Percentiles rank a stretch among this genome's conserved stretches.
phyloP scores from a whole-genome alignment of 2,797 vertebrate species.

The Gymnoscopelus microlampas region DNA sequence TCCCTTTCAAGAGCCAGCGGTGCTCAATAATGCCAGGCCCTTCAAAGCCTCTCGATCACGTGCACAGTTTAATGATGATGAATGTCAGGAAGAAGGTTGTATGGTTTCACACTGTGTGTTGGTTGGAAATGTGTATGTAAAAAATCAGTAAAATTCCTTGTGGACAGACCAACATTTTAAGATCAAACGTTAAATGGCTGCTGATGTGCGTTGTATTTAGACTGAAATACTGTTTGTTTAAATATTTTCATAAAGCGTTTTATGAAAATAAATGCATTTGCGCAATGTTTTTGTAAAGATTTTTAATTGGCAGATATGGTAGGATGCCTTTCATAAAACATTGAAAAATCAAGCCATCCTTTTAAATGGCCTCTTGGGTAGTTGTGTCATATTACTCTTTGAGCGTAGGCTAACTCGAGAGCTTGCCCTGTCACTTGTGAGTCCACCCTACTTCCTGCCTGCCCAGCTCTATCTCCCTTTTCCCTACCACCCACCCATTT shows the following conservation, averaged over 20 bases:
- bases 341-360: slow-evolving; percentile 37
- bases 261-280: neutral
- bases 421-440: slow-evolving; percentile 36
- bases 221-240: slow-evolving; percentile 2
- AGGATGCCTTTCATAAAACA: slow-evolving; percentile 13
- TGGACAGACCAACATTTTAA: neutral
- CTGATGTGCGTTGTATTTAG: neutral
- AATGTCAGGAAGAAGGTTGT: slow-evolving; percentile 59
- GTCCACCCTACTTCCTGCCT: slow-evolving; percentile 43
- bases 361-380: slow-evolving; percentile 43
- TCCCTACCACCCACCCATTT: slow-evolving; percentile 22
- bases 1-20: slow-evolving; percentile 58
- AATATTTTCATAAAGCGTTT: slow-evolving; percentile 7
- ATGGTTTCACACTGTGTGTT: slow-evolving; percentile 15
- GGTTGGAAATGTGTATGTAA: slow-evolving; percentile 10
- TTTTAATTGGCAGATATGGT: slow-evolving; percentile 23
- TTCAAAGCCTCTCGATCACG: slow-evolving; percentile 63
- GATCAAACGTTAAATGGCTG: neutral
- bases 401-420: slow-evolving; percentile 35
- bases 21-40: slow-evolving; percentile 58
- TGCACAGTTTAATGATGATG: slow-evolving; percentile 64
- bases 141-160: neutral
- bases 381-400: slow-evolving; percentile 52
- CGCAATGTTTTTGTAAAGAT: slow-evolving; percentile 15
- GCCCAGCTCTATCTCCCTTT: neutral